Percentiles rank a stretch among this genome's conserved stretches.
phyloP scores from a whole-genome alignment of 2,888 invertebrate species.

The Campoplex nolae region DNA sequence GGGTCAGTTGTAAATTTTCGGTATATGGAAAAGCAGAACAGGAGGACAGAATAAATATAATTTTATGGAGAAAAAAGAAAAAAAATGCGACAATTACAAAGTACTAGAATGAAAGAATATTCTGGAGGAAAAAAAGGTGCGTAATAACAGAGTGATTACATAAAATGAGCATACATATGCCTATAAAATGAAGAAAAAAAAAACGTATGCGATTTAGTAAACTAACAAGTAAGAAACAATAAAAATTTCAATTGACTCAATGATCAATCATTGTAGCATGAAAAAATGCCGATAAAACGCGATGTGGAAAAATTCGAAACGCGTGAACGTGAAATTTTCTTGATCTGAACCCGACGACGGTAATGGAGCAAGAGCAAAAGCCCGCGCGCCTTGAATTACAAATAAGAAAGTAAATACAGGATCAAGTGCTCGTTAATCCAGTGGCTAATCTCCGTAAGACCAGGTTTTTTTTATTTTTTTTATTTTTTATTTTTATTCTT shows the following conservation, averaged over 20 bases:
- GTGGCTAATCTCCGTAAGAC: conserved; percentile 7
- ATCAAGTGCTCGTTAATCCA: conserved; percentile 51
- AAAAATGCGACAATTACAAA: no score
- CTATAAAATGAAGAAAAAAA: not conserved
- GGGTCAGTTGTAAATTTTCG: no score
- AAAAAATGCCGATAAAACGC: not conserved
- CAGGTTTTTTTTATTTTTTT: no score
- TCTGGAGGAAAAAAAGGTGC: no score
- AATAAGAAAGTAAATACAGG: conserved; percentile 25
- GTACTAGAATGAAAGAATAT: no score
- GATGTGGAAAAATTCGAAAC: not conserved
- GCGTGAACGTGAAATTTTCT: not conserved
- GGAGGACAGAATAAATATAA: no score
- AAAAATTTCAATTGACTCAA: not conserved
- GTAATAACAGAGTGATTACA: no score
- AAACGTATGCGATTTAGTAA: not conserved
- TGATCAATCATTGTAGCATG: not conserved
- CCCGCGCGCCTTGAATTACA: not conserved
- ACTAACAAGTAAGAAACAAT: not conserved
- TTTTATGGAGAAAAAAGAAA: no score
- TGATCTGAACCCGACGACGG: not conserved
- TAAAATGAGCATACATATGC: no score
- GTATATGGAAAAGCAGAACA: no score
- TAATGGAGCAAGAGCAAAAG: conserved; percentile 8
- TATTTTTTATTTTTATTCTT: no score